Evolutionary conservation across 2,797 vertebrate genomes (phyloP).

Genomic region (Leuciscus waleckii): DNA sequence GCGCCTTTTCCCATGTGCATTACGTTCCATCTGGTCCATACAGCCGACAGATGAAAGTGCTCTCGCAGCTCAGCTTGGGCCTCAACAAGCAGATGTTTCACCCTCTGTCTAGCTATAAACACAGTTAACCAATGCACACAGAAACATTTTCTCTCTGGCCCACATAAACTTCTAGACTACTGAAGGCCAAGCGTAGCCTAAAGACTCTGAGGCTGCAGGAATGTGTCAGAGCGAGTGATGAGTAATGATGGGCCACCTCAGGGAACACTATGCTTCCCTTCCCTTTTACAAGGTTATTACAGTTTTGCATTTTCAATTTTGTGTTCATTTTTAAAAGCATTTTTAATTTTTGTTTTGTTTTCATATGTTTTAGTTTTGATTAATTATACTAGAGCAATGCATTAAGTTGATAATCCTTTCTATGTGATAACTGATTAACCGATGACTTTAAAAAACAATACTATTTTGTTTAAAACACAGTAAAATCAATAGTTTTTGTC

Average conservation of each 20-base stretch:
- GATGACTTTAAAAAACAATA: not conserved
- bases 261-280: conserved; percentile 10
- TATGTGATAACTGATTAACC: not conserved
- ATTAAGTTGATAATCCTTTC: not conserved
- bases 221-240: conserved; percentile 10
- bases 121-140: conserved; percentile 38
- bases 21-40: conserved; percentile 42
- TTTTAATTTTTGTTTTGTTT: not conserved
- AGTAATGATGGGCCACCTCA: conserved; percentile 19
- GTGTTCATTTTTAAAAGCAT: not conserved
- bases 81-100: conserved; percentile 52
- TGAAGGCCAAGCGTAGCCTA: conserved; percentile 12
- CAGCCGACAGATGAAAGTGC: conserved; percentile 50
- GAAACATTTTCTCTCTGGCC: conserved; percentile 20
- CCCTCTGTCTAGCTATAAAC: conserved; percentile 51
- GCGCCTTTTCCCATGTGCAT: conserved; percentile 35
- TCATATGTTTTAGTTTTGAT: not conserved
- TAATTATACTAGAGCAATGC: not conserved
- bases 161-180: conserved; percentile 39
- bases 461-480: not conserved
- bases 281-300: conserved; percentile 27
- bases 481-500: not conserved
- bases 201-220: conserved; percentile 21
- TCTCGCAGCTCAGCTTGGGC: conserved; percentile 44
- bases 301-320: not conserved